Base-by-base conservation (phyloP, 2,888 invertebrate species). In the Melanargia galathea region DNA sequence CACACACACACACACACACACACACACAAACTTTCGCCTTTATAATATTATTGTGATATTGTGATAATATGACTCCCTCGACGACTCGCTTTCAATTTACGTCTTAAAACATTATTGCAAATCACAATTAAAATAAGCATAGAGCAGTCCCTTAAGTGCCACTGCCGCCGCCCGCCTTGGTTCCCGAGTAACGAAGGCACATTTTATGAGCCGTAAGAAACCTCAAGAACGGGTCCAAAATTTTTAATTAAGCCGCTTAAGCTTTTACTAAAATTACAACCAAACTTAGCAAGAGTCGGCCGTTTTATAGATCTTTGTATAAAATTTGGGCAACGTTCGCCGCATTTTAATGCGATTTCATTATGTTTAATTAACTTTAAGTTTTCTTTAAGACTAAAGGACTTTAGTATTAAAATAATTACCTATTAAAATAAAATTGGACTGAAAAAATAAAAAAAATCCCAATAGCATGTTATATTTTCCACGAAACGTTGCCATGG, bases 191-290 rank as follows among this genome's bases (percentile, higher is more conserved):
- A 61, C 43, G 57, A 54, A 52, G 48, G 57, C 46, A 22, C 38
- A 48, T 58, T 61, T 54, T 57, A 54, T 57, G 40, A 48, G 52
- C 52, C 58, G 57, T 57, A 58, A 64, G 62, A 58, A 64, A 54
- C 64, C 64, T 13, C 48, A 43, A 33, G 46, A 61, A 33, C 26
- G 57, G 35, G 52, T 40, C 52, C 46, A 48, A 60, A 59, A 65
- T 45, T 65, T 62, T 65, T 65, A 65, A 62, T 62, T 60, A 65
- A 65, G 43, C 62, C 49, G 24, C 49, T 54, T 33, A 49, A 56
- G 59, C 59, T 59, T 62, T 65, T 56, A 63, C 35, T 62, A 45
- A 60, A 65, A 65, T 63, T 57, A 60, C 55, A 60, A 46, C 38
- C 22, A 35, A 63, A 63, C 38, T 54, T 60, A 49, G 55, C 55